Conservation (phyloP, 2,797 vertebrate species). For the Xiphorhynchus erythropygius region DNA sequence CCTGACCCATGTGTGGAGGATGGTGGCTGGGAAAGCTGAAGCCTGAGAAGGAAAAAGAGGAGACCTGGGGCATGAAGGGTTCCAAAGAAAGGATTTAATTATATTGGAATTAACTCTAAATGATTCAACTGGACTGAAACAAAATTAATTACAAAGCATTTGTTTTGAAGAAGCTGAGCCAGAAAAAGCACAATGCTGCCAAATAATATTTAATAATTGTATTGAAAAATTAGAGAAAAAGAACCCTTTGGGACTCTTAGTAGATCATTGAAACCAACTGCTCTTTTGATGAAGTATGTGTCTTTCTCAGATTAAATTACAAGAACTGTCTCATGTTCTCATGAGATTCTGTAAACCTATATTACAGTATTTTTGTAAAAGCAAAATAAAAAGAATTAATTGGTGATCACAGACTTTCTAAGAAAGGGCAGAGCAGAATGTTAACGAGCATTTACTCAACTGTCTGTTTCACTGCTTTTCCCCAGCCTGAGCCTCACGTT, state of each 20-base stretch:
- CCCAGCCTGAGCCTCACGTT: background rate
- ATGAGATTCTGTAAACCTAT: conserved; percentile 46
- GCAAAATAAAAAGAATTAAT: conserved; percentile 46
- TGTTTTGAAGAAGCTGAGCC: conserved; percentile 65
- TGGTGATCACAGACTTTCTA: conserved; percentile 7
- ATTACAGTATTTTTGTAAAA: conserved; percentile 49
- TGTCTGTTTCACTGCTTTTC: background rate
- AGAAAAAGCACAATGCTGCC: conserved; percentile 70
- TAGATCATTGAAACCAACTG: conserved; percentile 61
- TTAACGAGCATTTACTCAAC: conserved; percentile 21
- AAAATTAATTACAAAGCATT: conserved; percentile 63
- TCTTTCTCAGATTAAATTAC: conserved; percentile 60
- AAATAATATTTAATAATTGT: conserved; percentile 66
- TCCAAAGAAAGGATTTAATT: conserved; percentile 64
- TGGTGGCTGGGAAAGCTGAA: background rate
- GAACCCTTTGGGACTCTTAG: conserved; percentile 29
- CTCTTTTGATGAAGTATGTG: conserved; percentile 55
- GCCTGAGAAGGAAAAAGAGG: background rate
- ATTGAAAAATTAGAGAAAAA: conserved; percentile 57
- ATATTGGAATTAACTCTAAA: conserved; percentile 62
- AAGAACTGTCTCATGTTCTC: conserved; percentile 33
- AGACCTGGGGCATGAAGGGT: background rate
- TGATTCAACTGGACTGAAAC: conserved; percentile 46
- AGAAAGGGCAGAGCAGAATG: background rate
- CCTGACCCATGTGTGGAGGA: background rate